phyloP scores from a whole-genome alignment of 2,113 vertebrate species.

The Corythornis vintsioides region DNA sequence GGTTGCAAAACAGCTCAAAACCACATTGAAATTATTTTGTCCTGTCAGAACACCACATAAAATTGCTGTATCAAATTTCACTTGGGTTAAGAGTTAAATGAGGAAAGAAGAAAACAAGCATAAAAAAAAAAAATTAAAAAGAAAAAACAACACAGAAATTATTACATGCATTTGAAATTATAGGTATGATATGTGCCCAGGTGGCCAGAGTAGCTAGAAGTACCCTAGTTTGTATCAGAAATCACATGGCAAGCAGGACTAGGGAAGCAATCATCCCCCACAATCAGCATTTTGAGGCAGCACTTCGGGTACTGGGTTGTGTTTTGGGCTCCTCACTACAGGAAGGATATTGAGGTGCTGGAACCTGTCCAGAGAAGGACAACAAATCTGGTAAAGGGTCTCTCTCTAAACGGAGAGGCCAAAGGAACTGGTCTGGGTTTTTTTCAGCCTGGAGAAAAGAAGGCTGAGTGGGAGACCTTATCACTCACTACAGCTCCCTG shows the following conservation, averaged over 20 bases:
- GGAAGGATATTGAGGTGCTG: not conserved
- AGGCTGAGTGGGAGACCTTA: not conserved
- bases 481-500: not conserved
- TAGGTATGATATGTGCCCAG: not conserved
- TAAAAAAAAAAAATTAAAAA: not conserved
- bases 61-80: not conserved
- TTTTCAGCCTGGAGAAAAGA: not conserved
- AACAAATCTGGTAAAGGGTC: not conserved
- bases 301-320: accelerated
- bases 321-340: not conserved
- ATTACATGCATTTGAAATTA: not conserved
- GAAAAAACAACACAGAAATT: not conserved
- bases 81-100: not conserved
- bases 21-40: not conserved
- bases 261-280: accelerated
- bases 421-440: not conserved
- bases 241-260: not conserved
- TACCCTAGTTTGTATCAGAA: not conserved
- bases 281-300: accelerated
- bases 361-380: accelerated
- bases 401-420: accelerated
- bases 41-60: not conserved
- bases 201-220: not conserved
- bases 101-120: not conserved
- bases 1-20: not conserved